Percentiles rank a stretch among this genome's conserved stretches.
Evolutionary conservation across 2,888 invertebrate genomes (phyloP).

Genomic region (Scrobipalpa atriplicella): DNA sequence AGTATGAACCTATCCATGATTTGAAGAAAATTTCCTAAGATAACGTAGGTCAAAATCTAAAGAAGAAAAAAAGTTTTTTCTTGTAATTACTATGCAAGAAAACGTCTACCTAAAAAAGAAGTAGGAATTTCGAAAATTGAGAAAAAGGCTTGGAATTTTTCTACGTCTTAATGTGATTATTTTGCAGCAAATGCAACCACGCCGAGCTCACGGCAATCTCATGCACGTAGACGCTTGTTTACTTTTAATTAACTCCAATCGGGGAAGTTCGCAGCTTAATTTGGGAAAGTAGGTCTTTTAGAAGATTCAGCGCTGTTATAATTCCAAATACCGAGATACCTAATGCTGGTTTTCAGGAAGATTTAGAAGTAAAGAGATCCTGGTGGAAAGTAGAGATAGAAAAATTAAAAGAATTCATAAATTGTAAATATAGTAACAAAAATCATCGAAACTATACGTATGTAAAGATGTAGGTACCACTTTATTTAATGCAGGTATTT

Average conservation of each 20-base stretch:
- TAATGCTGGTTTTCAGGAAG: not conserved
- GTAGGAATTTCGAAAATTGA: not conserved
- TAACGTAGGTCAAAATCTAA: no score
- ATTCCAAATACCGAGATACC: not conserved
- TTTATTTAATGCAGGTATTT: no score
- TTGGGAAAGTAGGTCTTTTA: conserved; percentile 31
- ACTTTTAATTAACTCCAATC: conserved; percentile 64
- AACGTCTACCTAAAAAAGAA: no score
- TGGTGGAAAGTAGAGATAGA: no score
- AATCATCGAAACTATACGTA: not conserved
- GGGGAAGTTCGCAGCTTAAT: conserved; percentile 49
- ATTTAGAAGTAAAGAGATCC: no score
- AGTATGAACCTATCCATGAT: no score
- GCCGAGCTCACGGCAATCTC: not conserved
- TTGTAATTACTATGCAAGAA: no score
- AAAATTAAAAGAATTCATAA: no score
- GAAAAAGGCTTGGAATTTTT: not conserved
- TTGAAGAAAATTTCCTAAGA: no score
- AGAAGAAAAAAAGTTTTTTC: no score
- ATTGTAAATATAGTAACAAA: no score
- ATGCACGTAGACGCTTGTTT: conserved; percentile 54
- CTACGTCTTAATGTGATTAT: not conserved
- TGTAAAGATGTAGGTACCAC: no score
- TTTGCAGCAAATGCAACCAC: conserved; percentile 8
- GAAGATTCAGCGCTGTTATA: not conserved